A percentile compares a stretch with the other conserved stretches of the same genome.
phyloP scores from a whole-genome alignment of 2,888 invertebrate species.

The Lepidocyrtinus sp. region DNA sequence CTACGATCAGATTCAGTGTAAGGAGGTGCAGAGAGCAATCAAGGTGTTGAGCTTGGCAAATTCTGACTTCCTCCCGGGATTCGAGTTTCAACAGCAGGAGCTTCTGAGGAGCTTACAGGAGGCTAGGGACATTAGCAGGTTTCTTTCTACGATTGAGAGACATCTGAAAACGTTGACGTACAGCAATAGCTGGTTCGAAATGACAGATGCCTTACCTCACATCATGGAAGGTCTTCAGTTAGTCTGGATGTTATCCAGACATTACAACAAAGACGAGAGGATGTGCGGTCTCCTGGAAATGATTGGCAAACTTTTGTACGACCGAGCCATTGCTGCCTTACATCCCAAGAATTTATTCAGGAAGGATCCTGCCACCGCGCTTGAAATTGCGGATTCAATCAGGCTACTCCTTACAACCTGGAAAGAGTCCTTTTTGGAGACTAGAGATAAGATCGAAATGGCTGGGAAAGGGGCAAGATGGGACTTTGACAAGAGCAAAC shows the following conservation, averaged over 20 bases:
- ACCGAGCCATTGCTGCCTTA: conserved; percentile 82
- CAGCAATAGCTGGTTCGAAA: conserved; percentile 80
- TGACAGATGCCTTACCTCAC: conserved; percentile 82
- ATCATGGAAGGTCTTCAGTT: conserved; percentile 88
- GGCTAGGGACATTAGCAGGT: conserved; percentile 85
- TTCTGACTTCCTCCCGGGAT: conserved; percentile 77
- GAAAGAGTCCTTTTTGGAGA: conserved; percentile 83
- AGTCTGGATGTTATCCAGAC: conserved; percentile 92
- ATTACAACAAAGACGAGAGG: conserved; percentile 87
- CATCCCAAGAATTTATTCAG: conserved; percentile 81
- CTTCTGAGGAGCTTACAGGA: conserved; percentile 80
- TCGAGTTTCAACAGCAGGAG: conserved; percentile 77
- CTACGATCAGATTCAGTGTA: conserved; percentile 86
- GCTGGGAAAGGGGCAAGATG: conserved; percentile 89
- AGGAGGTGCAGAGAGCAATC: conserved; percentile 78
- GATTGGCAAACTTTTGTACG: conserved; percentile 86
- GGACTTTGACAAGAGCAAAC: conserved; percentile 89
- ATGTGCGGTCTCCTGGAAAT: conserved; percentile 88
- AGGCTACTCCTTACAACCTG: conserved; percentile 82
- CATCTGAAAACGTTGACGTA: conserved; percentile 84
- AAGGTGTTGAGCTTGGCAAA: conserved; percentile 76
- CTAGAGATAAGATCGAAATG: conserved; percentile 86
- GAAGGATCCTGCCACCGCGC: conserved; percentile 73
- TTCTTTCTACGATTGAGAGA: conserved; percentile 82
- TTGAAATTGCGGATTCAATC: conserved; percentile 76